Base-by-base conservation (phyloP, 2,797 vertebrate species). In the Chloroceryle amazona region DNA sequence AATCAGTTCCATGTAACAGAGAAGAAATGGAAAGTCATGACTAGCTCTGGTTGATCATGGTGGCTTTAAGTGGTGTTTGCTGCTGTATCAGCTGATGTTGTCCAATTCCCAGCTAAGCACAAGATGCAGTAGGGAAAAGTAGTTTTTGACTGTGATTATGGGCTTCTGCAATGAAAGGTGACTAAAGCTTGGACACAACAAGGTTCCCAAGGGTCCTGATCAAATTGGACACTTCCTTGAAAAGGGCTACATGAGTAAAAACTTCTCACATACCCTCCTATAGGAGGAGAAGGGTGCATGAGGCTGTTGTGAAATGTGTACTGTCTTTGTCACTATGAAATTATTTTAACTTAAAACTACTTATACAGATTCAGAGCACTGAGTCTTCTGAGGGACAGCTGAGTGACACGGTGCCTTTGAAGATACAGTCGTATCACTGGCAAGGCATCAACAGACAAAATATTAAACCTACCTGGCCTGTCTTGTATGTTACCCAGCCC, bases 391-490 rank as follows among this genome's bases (percentile, higher is more conserved):
- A 82, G 49, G 22, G 78, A 68, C 11, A 10, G 88, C 46, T 93
- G 88, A 83, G 35, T 91, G 85, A 80, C 68, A 70, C 0, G 1
- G 16, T 96, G 41, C 66, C 94, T 97, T 92, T 97, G 91, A 94
- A 96, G 93, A 55, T 22, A n/a, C 1, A 4, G 39, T 60, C 35
- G 20, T 81, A 73, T 96, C 49, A 29, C 78, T 75, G 91, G 42
- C 54, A 70, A 95, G 80, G 62, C 60, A 75, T 60, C 52, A 71
- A 61, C 4, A 98, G 96, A 98, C 93, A 97, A 97, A 98, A 97
- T 71, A 96, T 67, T 66, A 73, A 91, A 83, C 81, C 97, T 96
- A 97, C 91, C 97, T 97, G 86, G 71, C 52, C 86, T 91, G 58
- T 89, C 91, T 97, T 91, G 37, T 94, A 37, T 62, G 44, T 58